phyloP scores from a whole-genome alignment of 2,888 invertebrate species.

The Sphinx pinastri region DNA sequence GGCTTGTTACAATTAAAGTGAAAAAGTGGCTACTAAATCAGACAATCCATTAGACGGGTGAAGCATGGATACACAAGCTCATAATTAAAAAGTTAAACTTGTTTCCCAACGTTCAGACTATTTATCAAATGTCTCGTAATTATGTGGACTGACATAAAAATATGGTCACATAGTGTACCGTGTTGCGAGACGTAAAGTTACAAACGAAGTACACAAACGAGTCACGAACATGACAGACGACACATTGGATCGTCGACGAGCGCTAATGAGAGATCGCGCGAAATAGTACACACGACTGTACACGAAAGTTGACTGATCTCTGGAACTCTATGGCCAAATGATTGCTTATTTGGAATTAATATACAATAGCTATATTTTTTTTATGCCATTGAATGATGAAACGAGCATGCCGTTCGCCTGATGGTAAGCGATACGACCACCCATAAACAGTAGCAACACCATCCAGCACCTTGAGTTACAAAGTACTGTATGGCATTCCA shows the following conservation, averaged over 20 bases:
- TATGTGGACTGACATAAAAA: constrained; percentile 12
- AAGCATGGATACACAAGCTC: neutral
- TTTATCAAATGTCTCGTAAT: constrained; percentile 20
- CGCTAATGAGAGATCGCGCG: constrained; percentile 75
- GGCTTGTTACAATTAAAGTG: neutral
- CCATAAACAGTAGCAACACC: no score
- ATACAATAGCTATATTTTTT: neutral
- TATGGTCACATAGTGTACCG: constrained; percentile 20
- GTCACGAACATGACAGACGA: constrained; percentile 59
- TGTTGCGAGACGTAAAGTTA: constrained; percentile 26
- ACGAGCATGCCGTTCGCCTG: no score
- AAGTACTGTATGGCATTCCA: no score
- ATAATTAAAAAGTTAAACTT: constrained; percentile 19
- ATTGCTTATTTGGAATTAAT: neutral
- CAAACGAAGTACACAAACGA: constrained; percentile 42
- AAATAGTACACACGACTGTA: neutral
- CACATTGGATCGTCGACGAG: constrained; percentile 44
- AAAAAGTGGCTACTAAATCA: neutral
- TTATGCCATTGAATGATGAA: no score
- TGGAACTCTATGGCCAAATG: neutral
- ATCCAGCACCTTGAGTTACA: no score
- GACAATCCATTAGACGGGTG: neutral
- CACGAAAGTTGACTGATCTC: constrained; percentile 6
- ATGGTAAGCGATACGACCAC: no score
- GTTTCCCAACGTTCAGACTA: neutral